Percentiles rank a stretch among this genome's conserved stretches.
phyloP scores from a whole-genome alignment of 2,113 vertebrate species.

The Caretta caretta region DNA sequence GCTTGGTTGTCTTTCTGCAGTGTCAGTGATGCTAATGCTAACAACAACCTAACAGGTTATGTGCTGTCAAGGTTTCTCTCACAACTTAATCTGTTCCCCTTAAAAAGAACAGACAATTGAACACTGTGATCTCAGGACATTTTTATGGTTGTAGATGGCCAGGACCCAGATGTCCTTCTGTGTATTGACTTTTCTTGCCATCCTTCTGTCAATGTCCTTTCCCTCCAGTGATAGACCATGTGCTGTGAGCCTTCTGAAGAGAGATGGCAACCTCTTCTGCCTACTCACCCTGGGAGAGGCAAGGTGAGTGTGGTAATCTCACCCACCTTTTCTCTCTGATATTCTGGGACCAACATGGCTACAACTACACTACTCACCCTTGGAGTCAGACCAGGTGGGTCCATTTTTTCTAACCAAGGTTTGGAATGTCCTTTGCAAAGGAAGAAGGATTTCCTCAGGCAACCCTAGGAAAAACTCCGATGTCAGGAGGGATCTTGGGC shows the following conservation, averaged over 20 bases:
- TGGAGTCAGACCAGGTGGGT: neutral
- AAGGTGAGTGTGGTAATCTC: too few species aligned
- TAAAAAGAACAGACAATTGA: neutral
- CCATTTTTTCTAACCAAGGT: neutral
- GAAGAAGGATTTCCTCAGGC: neutral
- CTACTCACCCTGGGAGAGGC: neutral
- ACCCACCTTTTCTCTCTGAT: too few species aligned
- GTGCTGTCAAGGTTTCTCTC: neutral
- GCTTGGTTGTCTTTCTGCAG: neutral
- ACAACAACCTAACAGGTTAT: neutral
- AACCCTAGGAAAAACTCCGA: neutral
- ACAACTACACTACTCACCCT: neutral
- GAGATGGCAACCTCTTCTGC: neutral
- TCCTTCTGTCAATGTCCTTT: neutral
- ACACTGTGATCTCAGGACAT: neutral
- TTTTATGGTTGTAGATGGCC: neutral
- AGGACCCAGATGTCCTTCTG: neutral
- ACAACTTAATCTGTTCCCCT: neutral
- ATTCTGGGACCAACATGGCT: too few species aligned
- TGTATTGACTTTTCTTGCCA: neutral
- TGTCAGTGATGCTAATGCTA: neutral
- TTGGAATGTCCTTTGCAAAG: neutral
- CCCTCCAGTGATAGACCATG: neutral
- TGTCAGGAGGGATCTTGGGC: neutral
- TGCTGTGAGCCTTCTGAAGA: neutral